These are phyloP conservation scores for Lithobates pipiens DNA, from an alignment of 2,797 vertebrate species.

Conservation along the genomic window DNA sequence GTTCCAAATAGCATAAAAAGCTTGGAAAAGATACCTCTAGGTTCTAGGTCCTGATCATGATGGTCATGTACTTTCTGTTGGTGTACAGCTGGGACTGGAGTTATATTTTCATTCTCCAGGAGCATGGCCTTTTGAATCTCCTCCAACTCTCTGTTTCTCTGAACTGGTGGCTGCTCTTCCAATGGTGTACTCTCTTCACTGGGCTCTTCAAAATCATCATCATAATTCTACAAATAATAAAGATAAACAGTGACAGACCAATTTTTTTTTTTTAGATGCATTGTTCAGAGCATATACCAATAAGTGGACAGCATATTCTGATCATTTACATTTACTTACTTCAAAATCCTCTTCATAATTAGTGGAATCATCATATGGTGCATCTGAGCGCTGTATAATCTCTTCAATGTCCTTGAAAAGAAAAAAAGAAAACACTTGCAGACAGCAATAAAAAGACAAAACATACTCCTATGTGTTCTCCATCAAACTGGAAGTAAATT, in stretches of 20 bases:
- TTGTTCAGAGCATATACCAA: not conserved
- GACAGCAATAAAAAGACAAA: not conserved
- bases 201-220: slow-evolving; percentile 91
- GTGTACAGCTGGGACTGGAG: slow-evolving; percentile 67
- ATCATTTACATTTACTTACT: slow-evolving; percentile 72
- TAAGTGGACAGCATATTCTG: not conserved
- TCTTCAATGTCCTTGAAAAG: slow-evolving; percentile 71
- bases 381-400: slow-evolving; percentile 63
- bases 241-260: not conserved
- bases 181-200: slow-evolving; percentile 58
- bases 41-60: slow-evolving; percentile 55
- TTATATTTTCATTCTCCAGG: slow-evolving; percentile 87
- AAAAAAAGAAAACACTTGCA: not conserved
- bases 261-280: not conserved
- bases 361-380: slow-evolving; percentile 65
- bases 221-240: slow-evolving; percentile 83
- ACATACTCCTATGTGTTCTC: no score
- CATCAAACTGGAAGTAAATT: no score
- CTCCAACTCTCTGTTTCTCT: slow-evolving; percentile 82
- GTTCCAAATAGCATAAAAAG: no score
- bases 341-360: slow-evolving; percentile 95
- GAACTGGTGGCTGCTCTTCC: slow-evolving; percentile 65
- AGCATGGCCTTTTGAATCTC: slow-evolving; percentile 89
- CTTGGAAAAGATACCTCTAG: slow-evolving; percentile 62
- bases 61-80: slow-evolving; percentile 60